phyloP scores from a whole-genome alignment of 2,888 invertebrate genomes.

The Rhamphomyia laevipes region DNA sequence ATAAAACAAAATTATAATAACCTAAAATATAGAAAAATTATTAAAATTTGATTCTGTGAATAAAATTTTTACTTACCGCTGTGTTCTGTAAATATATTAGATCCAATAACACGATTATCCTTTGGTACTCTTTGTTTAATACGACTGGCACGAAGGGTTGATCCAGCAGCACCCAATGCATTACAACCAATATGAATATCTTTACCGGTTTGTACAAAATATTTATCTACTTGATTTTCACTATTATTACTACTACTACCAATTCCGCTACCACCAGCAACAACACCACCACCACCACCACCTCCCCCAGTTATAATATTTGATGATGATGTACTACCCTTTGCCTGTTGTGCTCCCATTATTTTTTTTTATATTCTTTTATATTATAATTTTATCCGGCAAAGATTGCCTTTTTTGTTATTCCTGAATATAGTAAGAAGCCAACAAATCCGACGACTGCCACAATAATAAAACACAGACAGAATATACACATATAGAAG shows the following conservation, averaged over 20 bases:
- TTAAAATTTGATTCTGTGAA: background rate
- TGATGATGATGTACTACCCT: conserved; percentile 56
- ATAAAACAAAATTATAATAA: background rate
- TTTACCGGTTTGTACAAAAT: background rate
- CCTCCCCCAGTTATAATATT: conserved; percentile 34
- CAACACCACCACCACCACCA: conserved; percentile 32
- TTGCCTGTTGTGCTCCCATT: conserved; percentile 92
- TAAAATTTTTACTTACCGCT: conserved; percentile 62
- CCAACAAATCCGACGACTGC: no score
- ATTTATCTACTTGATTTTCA: background rate
- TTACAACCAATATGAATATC: conserved; percentile 14
- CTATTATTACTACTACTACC: conserved; percentile 11
- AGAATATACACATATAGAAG: no score
- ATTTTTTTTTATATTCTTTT: conserved; percentile 17
- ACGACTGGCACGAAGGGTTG: conserved; percentile 61
- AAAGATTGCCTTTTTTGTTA: no score
- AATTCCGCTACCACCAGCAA: conserved; percentile 20
- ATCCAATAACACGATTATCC: conserved; percentile 73
- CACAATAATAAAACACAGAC: no score
- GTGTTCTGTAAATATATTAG: conserved; percentile 90
- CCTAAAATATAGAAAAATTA: no score
- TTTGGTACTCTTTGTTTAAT: conserved; percentile 53
- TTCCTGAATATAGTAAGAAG: no score
- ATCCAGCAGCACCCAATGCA: conserved; percentile 32
- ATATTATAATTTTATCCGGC: background rate